phyloP scores from a whole-genome alignment of 2,888 invertebrate genomes.

The Stenurella melanura region DNA sequence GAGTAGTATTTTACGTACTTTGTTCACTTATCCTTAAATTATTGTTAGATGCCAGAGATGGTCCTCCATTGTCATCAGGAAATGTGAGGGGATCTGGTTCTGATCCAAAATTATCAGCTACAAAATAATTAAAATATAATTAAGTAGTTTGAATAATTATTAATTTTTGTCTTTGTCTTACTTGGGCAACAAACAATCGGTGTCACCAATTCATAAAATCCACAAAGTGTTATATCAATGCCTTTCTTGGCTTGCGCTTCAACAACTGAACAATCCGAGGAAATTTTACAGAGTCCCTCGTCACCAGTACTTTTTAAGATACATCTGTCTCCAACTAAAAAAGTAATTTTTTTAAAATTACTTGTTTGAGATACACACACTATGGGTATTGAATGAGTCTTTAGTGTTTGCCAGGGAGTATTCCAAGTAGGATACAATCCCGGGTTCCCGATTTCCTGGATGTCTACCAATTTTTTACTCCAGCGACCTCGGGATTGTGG shows the following conservation, averaged over 20 bases:
- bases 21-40: constrained; percentile 63
- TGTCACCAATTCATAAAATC: constrained; percentile 61
- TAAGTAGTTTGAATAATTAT: neutral
- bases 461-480: too few species aligned
- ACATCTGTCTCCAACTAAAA: constrained; percentile 64
- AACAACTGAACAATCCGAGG: constrained; percentile 64
- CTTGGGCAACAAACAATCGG: constrained; percentile 69
- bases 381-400: too few species aligned
- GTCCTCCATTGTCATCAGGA: constrained; percentile 22
- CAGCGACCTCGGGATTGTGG: too few species aligned
- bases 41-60: constrained; percentile 15
- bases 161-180: constrained; percentile 42
- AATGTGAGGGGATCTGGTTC: constrained; percentile 37
- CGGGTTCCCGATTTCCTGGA: too few species aligned
- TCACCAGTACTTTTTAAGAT: constrained; percentile 55
- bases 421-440: too few species aligned
- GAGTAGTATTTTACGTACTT: constrained; percentile 59
- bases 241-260: constrained; percentile 65
- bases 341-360: constrained; percentile 20
- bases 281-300: constrained; percentile 63
- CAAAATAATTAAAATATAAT: constrained; percentile 1
- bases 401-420: too few species aligned
- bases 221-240: constrained; percentile 66
- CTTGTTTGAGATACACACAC: neutral
- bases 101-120: constrained; percentile 7